Percentiles rank a stretch among this genome's conserved stretches.
Conservation (phyloP, 2,113 vertebrate species). For the Excalfactoria chinensis region DNA sequence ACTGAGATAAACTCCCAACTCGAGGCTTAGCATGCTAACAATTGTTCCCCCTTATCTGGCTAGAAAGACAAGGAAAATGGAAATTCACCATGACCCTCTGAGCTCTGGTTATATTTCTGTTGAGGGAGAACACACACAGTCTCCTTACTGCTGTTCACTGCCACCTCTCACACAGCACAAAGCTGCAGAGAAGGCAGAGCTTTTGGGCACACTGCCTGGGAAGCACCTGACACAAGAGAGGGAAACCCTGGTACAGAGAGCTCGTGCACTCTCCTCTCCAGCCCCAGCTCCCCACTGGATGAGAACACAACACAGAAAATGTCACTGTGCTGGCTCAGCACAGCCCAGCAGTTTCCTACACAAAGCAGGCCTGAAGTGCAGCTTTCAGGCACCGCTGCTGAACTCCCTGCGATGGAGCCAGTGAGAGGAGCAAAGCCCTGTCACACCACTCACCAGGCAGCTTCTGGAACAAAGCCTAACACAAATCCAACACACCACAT, state of each 20-base stretch:
- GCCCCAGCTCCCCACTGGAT: accelerated
- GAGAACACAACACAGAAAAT: not conserved
- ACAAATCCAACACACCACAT: not conserved
- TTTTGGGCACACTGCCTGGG: not conserved
- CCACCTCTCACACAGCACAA: not conserved
- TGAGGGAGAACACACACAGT: not conserved
- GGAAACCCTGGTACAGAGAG: not conserved
- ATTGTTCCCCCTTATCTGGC: not conserved
- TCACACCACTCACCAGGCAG: accelerated
- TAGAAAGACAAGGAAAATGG: not conserved
- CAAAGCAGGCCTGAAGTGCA: accelerated
- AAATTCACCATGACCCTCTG: accelerated
- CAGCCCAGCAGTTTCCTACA: not conserved
- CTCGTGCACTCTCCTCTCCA: accelerated
- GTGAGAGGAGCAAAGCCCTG: not conserved
- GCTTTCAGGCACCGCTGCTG: not conserved
- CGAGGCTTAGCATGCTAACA: accelerated
- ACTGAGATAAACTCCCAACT: accelerated
- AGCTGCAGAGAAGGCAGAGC: not conserved
- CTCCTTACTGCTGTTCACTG: not conserved
- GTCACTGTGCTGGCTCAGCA: no score
- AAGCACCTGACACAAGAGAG: not conserved
- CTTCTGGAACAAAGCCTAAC: not conserved
- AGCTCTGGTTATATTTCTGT: accelerated
- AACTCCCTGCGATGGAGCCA: not conserved